Evolutionary conservation across 2,888 invertebrate genomes (phyloP).

Genomic region (Fissipunctia ypsillon): DNA sequence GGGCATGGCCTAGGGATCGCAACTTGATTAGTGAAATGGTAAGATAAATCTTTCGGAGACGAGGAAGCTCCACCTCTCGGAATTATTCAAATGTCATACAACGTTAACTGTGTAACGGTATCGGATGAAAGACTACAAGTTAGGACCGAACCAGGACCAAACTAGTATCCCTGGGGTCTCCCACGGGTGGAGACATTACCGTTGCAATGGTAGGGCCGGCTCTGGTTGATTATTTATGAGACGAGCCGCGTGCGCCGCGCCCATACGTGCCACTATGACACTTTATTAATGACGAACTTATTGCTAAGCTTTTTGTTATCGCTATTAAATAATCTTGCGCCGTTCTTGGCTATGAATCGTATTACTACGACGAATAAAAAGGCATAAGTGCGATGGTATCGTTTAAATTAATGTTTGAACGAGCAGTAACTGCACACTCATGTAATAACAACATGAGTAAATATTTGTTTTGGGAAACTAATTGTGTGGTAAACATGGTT

Average conservation of each 20-base stretch:
- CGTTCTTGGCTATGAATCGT: constrained; percentile 70
- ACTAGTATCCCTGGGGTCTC: constrained; percentile 71
- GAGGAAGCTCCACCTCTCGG: constrained; percentile 66
- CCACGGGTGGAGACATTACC: constrained; percentile 76
- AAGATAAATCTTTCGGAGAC: constrained; percentile 59
- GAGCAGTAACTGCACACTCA: constrained; percentile 56
- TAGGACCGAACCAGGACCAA: constrained; percentile 63
- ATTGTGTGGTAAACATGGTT: constrained; percentile 71
- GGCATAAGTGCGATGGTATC: constrained; percentile 69
- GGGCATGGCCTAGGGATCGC: constrained; percentile 5
- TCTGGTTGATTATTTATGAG: constrained; percentile 83
- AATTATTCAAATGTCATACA: constrained; percentile 75
- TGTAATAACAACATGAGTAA: constrained; percentile 59
- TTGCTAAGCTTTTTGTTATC: constrained; percentile 79
- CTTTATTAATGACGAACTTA: constrained; percentile 82
- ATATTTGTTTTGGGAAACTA: constrained; percentile 53
- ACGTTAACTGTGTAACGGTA: constrained; percentile 73
- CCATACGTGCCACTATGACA: constrained; percentile 83
- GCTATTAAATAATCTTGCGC: constrained; percentile 72
- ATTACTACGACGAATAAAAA: constrained; percentile 68
- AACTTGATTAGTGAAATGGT: constrained; percentile 39
- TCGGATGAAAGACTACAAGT: constrained; percentile 67
- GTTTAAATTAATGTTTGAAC: constrained; percentile 69
- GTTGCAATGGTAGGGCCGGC: constrained; percentile 80
- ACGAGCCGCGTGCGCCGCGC: constrained; percentile 79